phyloP scores from a whole-genome alignment of 2,797 vertebrate genomes.

The Pseudochirops cupreus region DNA sequence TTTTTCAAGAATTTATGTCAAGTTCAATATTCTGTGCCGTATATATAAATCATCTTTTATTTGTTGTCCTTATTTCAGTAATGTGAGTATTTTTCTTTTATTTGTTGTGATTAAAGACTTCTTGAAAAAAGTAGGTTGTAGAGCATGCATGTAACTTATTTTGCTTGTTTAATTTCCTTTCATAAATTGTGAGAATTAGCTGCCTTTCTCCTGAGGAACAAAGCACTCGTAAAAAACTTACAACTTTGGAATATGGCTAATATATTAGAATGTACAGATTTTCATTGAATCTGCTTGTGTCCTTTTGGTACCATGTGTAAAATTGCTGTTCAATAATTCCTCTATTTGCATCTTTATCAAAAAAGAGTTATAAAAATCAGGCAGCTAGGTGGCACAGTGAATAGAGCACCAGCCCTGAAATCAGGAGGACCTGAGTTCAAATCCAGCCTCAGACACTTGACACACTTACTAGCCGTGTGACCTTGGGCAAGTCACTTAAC shows the following conservation, averaged over 20 bases:
- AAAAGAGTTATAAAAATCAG: neutral
- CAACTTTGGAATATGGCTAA: conserved; percentile 55
- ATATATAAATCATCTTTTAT: neutral
- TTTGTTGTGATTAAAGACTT: neutral
- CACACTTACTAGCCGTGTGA: no score
- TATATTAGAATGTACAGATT: conserved; percentile 26
- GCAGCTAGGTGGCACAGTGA: no score
- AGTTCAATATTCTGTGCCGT: neutral
- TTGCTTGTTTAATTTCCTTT: conserved; percentile 60
- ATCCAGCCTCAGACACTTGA: no score
- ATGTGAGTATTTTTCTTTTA: neutral
- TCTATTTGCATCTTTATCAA: conserved; percentile 20
- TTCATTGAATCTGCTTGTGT: conserved; percentile 33
- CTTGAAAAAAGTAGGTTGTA: neutral
- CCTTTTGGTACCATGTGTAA: neutral
- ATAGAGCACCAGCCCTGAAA: no score
- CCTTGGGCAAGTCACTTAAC: no score
- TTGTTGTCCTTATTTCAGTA: neutral
- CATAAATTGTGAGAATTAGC: conserved; percentile 39
- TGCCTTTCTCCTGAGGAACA: conserved; percentile 53
- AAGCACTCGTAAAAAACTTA: conserved; percentile 33
- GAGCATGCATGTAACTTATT: neutral
- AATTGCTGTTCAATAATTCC: conserved; percentile 15
- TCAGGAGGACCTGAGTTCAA: no score
- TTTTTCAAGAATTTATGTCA: neutral